Evolutionary conservation across 2,113 vertebrate genomes (phyloP).

Genomic region (Aviceda subcristata): DNA sequence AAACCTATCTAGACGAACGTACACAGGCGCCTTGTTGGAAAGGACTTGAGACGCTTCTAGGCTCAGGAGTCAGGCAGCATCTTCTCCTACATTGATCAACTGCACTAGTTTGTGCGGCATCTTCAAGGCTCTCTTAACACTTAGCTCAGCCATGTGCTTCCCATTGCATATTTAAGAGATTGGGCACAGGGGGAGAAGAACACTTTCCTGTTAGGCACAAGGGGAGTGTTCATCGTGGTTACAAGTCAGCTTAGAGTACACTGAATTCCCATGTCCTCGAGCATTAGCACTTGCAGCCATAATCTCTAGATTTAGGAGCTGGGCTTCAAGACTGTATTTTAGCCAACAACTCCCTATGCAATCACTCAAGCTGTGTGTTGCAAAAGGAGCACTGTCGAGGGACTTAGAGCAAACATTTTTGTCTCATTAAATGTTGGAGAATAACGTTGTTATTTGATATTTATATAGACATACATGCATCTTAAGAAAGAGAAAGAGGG

Average conservation of each 20-base stretch:
- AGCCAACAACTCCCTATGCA: neutral
- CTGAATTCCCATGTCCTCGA: neutral
- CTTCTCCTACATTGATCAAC: neutral
- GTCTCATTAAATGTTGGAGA: neutral
- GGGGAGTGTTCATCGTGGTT: neutral
- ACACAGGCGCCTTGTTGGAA: neutral
- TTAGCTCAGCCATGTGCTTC: neutral
- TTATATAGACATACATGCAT: neutral
- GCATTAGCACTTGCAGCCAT: neutral
- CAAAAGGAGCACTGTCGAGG: neutral
- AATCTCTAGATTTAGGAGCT: neutral
- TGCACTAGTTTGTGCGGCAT: neutral
- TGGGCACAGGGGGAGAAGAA: neutral
- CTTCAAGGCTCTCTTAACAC: neutral
- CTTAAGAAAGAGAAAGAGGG: neutral
- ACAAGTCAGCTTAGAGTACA: neutral
- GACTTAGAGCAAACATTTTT: neutral
- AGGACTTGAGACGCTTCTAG: neutral
- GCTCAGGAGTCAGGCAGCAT: neutral
- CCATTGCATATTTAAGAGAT: neutral
- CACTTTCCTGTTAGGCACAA: neutral
- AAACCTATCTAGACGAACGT: neutral
- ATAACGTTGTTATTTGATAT: neutral
- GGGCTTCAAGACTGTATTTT: neutral
- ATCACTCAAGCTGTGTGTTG: neutral